Evolutionary conservation across 2,113 vertebrate species (phyloP).

Genomic region (Manacus vitellinus): DNA sequence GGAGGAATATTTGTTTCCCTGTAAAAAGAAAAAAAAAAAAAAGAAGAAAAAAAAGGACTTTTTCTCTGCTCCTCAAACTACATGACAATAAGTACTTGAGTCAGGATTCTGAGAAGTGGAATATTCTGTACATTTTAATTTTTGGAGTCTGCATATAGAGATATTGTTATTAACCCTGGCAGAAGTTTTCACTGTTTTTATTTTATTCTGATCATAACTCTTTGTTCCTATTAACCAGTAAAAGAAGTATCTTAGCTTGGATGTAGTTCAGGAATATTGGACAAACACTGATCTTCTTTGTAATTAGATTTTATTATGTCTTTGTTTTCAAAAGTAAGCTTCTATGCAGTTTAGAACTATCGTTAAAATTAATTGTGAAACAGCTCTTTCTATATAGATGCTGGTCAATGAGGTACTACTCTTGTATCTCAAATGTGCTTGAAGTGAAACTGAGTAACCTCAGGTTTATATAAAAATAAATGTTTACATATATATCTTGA

Average conservation of each 20-base stretch:
- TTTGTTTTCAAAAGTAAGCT: neutral
- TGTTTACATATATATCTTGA: conserved; percentile 21
- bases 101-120: neutral
- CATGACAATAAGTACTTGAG: neutral
- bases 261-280: neutral
- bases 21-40: too few species aligned
- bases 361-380: conserved; percentile 17
- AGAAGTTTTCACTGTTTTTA: neutral
- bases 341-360: neutral
- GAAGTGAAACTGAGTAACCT: conserved; percentile 34
- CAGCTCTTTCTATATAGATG: conserved; percentile 24
- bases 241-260: neutral
- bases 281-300: neutral
- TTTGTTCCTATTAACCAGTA: neutral
- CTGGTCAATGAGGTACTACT: neutral
- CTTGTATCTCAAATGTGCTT: conserved; percentile 23
- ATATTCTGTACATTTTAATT: neutral
- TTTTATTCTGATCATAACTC: neutral
- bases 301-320: neutral
- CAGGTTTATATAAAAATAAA: conserved; percentile 39
- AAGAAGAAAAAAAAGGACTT: neutral
- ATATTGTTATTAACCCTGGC: neutral
- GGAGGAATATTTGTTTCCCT: neutral
- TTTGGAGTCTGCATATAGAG: neutral
- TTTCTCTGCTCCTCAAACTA: neutral